These are phyloP conservation scores for Corythucha ciliata DNA, from an alignment of 2,888 invertebrate species.

Conservation along the genomic window DNA sequence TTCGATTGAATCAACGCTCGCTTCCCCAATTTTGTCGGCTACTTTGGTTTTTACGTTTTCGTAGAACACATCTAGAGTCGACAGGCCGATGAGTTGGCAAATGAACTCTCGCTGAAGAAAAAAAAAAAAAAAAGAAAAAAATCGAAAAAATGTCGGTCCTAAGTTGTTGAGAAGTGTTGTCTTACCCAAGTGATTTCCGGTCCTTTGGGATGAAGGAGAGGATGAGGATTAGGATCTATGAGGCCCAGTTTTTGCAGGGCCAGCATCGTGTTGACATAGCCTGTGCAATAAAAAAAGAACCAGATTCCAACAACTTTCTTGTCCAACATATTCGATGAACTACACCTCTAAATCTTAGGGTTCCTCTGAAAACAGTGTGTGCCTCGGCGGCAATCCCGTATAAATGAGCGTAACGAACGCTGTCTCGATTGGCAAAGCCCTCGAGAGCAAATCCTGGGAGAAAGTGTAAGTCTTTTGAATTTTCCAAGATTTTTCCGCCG, in stretches of 20 bases:
- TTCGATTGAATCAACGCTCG: conserved; percentile 65
- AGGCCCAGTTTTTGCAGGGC: conserved; percentile 81
- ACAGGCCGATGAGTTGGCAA: conserved; percentile 73
- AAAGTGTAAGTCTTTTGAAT: conserved; percentile 70
- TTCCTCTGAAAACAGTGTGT: conserved; percentile 84
- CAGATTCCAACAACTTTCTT: not conserved
- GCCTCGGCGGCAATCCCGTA: conserved; percentile 81
- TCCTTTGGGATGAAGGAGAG: conserved; percentile 86
- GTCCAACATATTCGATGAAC: not conserved
- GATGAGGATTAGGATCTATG: conserved; percentile 74
- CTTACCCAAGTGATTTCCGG: conserved; percentile 92
- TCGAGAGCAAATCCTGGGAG: conserved; percentile 93
- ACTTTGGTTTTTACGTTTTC: conserved; percentile 83
- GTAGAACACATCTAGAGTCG: conserved; percentile 78
- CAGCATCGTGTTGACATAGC: conserved; percentile 81
- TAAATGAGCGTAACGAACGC: conserved; percentile 72
- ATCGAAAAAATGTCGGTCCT: not conserved
- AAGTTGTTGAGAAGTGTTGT: not conserved
- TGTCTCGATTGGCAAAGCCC: conserved; percentile 95
- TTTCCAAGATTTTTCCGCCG: conserved; percentile 82
- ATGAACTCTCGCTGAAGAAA: conserved; percentile 64
- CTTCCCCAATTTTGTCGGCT: conserved; percentile 63
- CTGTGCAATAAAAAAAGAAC: conserved; percentile 43
- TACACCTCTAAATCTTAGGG: conserved; percentile 71
- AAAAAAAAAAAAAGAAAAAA: conserved; percentile 3